Conservation (phyloP, 1,140 invertebrate genomes). For the Brevipalpus yothersi region DNA sequence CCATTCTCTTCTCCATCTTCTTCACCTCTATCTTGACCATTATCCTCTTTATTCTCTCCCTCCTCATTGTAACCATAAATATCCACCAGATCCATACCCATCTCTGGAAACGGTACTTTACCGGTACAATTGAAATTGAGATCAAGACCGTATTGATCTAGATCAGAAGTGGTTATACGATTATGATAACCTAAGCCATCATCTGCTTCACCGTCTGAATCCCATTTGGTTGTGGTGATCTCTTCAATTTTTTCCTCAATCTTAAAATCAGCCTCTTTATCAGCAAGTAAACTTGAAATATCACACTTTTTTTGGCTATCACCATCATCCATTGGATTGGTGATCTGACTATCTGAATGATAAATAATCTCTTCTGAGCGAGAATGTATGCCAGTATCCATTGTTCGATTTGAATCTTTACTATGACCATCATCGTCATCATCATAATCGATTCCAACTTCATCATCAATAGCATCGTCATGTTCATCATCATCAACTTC, state of each 20-base stretch:
- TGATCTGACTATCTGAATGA: no score
- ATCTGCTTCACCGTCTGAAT: not conserved
- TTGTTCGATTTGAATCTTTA: no score
- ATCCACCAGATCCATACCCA: slow-evolving; percentile 28
- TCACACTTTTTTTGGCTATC: no score
- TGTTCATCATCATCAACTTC: no score
- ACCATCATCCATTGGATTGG: no score
- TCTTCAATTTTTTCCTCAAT: slow-evolving; percentile 1
- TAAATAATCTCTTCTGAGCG: no score
- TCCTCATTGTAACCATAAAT: not conserved
- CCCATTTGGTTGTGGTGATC: not conserved
- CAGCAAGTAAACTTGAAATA: no score
- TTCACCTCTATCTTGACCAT: slow-evolving; percentile 1
- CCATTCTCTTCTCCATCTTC: slow-evolving; percentile 32
- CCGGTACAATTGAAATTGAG: not conserved
- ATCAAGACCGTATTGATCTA: not conserved
- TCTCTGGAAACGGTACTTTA: slow-evolving; percentile 37
- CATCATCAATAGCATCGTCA: no score
- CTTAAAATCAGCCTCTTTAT: not conserved
- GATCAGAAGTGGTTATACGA: not conserved
- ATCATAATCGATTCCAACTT: no score
- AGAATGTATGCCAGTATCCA: no score
- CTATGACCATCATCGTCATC: no score
- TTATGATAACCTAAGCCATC: not conserved
- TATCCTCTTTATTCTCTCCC: not conserved